Evolutionary conservation across 2,888 invertebrate genomes (phyloP).

Genomic region (Plagodis dolabraria): DNA sequence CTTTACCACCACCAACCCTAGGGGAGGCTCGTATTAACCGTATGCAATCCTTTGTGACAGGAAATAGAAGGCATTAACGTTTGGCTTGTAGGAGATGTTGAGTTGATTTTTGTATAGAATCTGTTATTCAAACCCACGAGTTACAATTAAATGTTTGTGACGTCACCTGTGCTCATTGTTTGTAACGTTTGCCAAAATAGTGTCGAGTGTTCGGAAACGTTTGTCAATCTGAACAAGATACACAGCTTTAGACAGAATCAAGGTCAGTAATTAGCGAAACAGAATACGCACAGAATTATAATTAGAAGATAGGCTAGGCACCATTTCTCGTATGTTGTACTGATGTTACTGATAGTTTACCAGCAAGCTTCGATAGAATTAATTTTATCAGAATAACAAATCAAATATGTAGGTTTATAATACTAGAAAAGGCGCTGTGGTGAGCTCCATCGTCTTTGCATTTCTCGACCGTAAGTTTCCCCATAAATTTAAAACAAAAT

Average conservation of each 20-base stretch:
- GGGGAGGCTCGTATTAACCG: conserved; percentile 42
- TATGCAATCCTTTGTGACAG: conserved; percentile 58
- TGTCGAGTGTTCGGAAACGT: conserved; percentile 20
- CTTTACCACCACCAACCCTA: conserved; percentile 56
- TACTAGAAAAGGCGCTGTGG: too few relatives aligned
- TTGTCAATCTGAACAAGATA: conserved; percentile 21
- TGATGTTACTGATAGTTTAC: too few relatives aligned
- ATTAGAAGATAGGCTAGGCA: conserved; percentile 17
- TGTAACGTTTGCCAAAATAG: conserved; percentile 23
- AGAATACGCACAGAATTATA: conserved; percentile 14
- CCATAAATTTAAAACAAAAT: too few relatives aligned
- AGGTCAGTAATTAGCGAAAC: conserved; percentile 20
- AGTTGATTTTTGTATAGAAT: conserved; percentile 31
- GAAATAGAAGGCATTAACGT: conserved; percentile 60
- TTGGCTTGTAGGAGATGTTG: conserved; percentile 58
- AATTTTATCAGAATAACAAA: too few relatives aligned
- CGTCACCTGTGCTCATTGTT: conserved; percentile 2
- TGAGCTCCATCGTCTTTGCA: too few relatives aligned
- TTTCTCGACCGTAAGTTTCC: too few relatives aligned
- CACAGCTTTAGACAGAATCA: conserved; percentile 14
- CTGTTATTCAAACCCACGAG: conserved; percentile 5
- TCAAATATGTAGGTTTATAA: too few relatives aligned
- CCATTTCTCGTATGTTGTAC: too few relatives aligned
- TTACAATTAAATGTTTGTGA: conserved; percentile 7
- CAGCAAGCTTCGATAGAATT: too few relatives aligned